Conservation (phyloP, 2,797 vertebrate genomes). For the Mycteria americana region DNA sequence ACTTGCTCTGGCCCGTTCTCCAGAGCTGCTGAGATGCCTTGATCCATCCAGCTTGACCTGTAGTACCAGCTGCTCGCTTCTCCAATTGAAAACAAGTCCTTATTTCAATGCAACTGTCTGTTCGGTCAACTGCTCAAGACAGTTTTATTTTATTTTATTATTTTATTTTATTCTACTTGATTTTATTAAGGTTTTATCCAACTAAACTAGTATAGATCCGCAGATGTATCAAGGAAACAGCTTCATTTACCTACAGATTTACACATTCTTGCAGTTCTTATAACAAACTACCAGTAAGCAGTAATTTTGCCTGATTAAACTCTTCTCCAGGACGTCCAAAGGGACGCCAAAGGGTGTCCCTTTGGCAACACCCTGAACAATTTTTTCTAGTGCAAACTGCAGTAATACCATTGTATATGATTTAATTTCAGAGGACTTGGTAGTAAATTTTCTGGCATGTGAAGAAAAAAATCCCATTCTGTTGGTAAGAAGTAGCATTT, state of each 20-base stretch:
- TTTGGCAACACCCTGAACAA: neutral
- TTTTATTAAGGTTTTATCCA: neutral
- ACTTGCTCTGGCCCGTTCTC: neutral
- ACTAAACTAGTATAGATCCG: neutral
- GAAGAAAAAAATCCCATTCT: neutral
- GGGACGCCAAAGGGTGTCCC: too few relatives aligned
- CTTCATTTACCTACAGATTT: neutral
- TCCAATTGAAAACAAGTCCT: conserved; percentile 72
- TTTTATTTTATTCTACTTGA: too few relatives aligned
- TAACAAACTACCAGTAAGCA: neutral
- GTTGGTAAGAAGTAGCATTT: neutral
- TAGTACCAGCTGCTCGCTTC: conserved; percentile 23
- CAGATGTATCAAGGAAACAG: neutral
- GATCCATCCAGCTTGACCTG: neutral
- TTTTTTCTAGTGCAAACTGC: neutral
- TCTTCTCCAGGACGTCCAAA: neutral
- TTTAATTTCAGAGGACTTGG: neutral
- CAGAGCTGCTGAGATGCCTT: neutral
- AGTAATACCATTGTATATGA: rapidly evolving
- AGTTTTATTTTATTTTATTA: too few relatives aligned
- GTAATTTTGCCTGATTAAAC: neutral
- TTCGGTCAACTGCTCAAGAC: neutral
- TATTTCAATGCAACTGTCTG: conserved; percentile 59
- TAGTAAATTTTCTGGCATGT: neutral
- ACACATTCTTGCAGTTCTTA: neutral